Conservation (phyloP, 2,888 invertebrate genomes). For the Drosophila longiperda region DNA sequence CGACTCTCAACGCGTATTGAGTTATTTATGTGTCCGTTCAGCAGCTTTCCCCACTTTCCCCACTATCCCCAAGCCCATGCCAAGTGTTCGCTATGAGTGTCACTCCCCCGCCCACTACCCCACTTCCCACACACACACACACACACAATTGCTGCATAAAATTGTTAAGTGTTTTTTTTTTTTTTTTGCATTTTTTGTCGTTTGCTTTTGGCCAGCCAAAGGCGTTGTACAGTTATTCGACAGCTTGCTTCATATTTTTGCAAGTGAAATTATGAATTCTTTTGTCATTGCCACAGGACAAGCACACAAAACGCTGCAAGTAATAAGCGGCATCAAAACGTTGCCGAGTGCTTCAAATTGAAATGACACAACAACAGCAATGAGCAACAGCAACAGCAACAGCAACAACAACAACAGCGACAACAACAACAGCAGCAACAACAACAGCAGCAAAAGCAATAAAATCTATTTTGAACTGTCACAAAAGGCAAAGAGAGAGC, state of each 20-base stretch:
- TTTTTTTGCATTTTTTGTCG: constrained; percentile 26
- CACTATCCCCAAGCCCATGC: background rate
- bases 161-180: constrained; percentile 60
- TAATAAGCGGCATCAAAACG: constrained; percentile 53
- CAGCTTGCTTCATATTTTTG: constrained; percentile 34
- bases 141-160: constrained; percentile 50
- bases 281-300: constrained; percentile 32
- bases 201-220: constrained; percentile 39
- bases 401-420: background rate
- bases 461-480: constrained; percentile 42
- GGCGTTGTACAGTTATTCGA: constrained; percentile 38
- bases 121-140: no score
- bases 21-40: constrained; percentile 57
- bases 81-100: background rate
- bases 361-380: constrained; percentile 21
- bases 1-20: constrained; percentile 63
- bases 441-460: constrained; percentile 20
- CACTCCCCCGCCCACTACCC: background rate
- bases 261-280: constrained; percentile 58
- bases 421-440: background rate
- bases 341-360: constrained; percentile 18
- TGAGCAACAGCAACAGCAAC: background rate
- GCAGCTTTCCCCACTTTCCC: no score
- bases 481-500: background rate
- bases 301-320: constrained; percentile 48